Evolutionary conservation across 2,113 vertebrate genomes (phyloP).

Genomic region (Proteles cristata): DNA sequence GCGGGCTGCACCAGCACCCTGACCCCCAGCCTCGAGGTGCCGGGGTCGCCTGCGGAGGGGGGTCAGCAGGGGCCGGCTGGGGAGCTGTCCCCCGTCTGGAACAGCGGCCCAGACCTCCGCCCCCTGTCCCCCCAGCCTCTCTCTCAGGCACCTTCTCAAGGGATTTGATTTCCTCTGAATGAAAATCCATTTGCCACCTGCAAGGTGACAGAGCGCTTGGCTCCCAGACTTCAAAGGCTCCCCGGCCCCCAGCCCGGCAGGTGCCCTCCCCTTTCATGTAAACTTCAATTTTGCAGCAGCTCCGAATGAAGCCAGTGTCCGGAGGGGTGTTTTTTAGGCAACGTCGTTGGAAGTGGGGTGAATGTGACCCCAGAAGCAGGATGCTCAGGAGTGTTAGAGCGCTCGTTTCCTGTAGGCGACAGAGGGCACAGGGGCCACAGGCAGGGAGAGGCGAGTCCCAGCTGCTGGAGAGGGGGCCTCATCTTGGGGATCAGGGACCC

Average conservation of each 20-base stretch:
- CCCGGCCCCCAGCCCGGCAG: neutral
- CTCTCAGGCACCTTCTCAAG: neutral
- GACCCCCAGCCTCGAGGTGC: rapidly evolving
- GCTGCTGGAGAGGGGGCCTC: neutral
- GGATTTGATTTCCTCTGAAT: neutral
- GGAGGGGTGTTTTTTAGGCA: neutral
- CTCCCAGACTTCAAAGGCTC: slow-evolving; percentile 10
- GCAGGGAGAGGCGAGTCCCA: rapidly evolving
- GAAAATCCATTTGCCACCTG: slow-evolving; percentile 52
- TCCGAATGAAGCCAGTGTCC: neutral
- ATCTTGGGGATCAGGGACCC: neutral
- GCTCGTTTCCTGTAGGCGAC: neutral
- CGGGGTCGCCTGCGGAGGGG: rapidly evolving
- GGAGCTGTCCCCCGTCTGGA: too few relatives aligned
- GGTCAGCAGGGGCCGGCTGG: neutral
- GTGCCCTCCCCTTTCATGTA: neutral
- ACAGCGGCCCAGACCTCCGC: neutral
- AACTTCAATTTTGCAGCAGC: slow-evolving; percentile 24
- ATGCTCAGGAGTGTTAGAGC: too few relatives aligned
- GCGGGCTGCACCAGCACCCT: rapidly evolving
- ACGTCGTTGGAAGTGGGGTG: neutral
- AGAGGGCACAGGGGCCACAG: neutral
- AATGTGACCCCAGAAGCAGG: neutral
- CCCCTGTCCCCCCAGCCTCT: neutral
- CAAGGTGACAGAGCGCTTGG: neutral